Evolutionary conservation across 2,113 vertebrate species (phyloP), one percentile per base, ranked within the genome.

Genomic region (Megaceryle torquata): DNA sequence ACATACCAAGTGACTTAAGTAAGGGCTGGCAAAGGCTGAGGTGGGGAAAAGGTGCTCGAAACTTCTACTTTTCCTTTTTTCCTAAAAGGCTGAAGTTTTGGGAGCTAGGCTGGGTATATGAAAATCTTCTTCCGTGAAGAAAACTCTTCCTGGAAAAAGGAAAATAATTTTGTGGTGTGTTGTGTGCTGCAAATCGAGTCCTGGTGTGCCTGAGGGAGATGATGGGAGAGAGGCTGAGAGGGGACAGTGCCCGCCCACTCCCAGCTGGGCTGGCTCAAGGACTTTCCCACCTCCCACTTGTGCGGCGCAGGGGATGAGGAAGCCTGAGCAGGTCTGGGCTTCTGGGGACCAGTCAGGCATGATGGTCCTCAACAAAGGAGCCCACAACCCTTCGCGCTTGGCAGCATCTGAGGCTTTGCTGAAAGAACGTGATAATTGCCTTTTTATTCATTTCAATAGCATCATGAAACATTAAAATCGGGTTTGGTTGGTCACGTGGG

Each of bases 301-400:
- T 5, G 9, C 10, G 20, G 46, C 11, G 2, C 25, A 6, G 56
- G 41, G 43, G 5, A 13, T 13, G 2, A 37, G 28, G n/a, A 22
- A 39, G 35, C n/a, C 78, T 14, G 65, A 33, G 9, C 83, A 16
- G n/a, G 44, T 44, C 60, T 43, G 44, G 6, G 57, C 53, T 56
- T 41, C 25, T 9, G 80, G 69, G 56, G 50, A 15, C 25, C 7
- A 46, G 41, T 29, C 0, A 0, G 44, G 57, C 0, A 0, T 3
- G 8, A 46, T 24, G 71, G 43, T 75, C 43, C 64, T 57, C 7
- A 4, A 0, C 15, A 33, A 25, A n/a, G 67, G 46, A 65, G 37
- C 54, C 44, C 0, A 0, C 56, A 13, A 35, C 43, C 51, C 70
- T 80, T 77, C 4, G 7, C 4, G 8, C 15, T 21, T 29, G 8